These are phyloP conservation scores for Hymenopus coronatus DNA, from an alignment of 2,888 invertebrate species.

Conservation along the genomic window DNA sequence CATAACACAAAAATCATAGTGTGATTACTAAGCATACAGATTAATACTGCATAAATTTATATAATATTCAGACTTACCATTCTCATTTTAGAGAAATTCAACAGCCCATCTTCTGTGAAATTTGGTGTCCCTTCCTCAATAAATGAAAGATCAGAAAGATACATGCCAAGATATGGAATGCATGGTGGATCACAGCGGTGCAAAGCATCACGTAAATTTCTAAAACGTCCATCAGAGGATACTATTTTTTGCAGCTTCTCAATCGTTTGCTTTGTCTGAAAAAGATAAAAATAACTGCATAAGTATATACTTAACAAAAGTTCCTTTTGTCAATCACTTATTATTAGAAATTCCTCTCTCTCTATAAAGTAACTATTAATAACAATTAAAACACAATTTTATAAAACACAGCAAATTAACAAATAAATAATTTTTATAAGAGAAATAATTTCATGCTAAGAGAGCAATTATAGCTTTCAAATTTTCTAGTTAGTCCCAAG, in stretches of 20 bases:
- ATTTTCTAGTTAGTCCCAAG: too few species aligned
- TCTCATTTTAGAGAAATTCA: slow-evolving; percentile 93
- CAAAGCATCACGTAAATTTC: slow-evolving; percentile 80
- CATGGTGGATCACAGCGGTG: slow-evolving; percentile 88
- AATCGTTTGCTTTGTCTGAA: slow-evolving; percentile 81
- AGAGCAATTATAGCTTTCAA: too few species aligned
- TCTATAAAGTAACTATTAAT: too few species aligned
- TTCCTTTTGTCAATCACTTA: neutral
- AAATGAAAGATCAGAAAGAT: slow-evolving; percentile 85
- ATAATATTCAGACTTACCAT: slow-evolving; percentile 62
- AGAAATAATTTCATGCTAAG: too few species aligned
- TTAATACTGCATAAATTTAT: neutral
- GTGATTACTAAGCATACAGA: neutral
- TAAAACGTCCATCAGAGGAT: slow-evolving; percentile 84
- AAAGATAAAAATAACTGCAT: slow-evolving; percentile 31
- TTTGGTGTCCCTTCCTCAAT: slow-evolving; percentile 92
- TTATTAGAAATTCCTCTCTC: too few species aligned
- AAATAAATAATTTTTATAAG: too few species aligned
- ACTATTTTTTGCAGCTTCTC: slow-evolving; percentile 83
- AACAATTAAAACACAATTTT: too few species aligned
- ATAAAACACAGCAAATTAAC: too few species aligned
- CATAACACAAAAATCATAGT: neutral
- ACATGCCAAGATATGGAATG: slow-evolving; percentile 85
- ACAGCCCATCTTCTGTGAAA: slow-evolving; percentile 80
- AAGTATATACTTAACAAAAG: neutral